phyloP scores from a whole-genome alignment of 1,140 invertebrate genomes.

The Prorops nasuta region DNA sequence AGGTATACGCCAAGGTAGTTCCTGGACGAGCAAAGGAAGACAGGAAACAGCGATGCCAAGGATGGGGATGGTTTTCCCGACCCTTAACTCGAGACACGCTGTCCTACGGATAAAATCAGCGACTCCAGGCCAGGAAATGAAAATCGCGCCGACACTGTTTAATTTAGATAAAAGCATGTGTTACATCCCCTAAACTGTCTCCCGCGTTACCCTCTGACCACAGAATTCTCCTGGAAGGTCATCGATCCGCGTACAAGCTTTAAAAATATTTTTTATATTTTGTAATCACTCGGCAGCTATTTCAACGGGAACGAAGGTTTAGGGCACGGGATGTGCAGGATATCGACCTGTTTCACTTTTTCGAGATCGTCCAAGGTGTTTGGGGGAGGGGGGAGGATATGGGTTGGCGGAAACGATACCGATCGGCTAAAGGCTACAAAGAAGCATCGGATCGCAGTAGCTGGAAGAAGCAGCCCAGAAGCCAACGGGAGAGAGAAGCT shows the following conservation, averaged over 20 bases:
- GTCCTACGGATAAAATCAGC: conserved; percentile 57
- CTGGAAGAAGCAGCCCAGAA: neutral
- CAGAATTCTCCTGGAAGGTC: no score
- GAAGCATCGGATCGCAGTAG: neutral
- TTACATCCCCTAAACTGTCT: conserved; percentile 35
- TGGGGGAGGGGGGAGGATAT: no score
- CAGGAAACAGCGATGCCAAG: conserved; percentile 16
- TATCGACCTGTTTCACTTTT: neutral
- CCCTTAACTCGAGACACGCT: conserved; percentile 46
- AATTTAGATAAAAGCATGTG: conserved; percentile 63
- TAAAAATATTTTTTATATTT: no score
- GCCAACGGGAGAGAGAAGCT: neutral
- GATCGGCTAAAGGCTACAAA: neutral
- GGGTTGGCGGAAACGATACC: neutral
- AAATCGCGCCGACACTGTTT: conserved; percentile 60
- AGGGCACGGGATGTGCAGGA: neutral
- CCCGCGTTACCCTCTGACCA: neutral
- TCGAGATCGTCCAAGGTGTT: no score
- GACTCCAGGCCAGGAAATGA: conserved; percentile 57
- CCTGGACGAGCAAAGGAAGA: conserved; percentile 12
- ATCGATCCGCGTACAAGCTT: no score
- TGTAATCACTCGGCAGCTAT: no score
- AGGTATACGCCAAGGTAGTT: conserved; percentile 18
- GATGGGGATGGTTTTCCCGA: conserved; percentile 40
- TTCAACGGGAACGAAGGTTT: no score